A percentile compares a stretch with the other conserved stretches of the same genome.
phyloP scores from a whole-genome alignment of 1,140 invertebrate species.

The Argopecten irradians region DNA sequence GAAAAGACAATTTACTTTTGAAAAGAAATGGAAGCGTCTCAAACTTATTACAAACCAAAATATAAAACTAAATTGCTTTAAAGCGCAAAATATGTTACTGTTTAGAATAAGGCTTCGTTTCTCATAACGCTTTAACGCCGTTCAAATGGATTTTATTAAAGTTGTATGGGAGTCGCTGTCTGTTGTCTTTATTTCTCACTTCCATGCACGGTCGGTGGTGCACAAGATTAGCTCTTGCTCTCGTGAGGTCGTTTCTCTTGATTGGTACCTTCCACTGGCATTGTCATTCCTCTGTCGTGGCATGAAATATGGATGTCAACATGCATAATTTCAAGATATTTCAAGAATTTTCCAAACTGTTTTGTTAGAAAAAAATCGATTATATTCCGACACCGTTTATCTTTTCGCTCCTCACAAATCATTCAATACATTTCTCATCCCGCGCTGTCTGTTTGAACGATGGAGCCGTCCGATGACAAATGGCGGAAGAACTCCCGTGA shows the following conservation, averaged over 20 bases:
- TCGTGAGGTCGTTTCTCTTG: background rate
- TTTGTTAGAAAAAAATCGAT: constrained; percentile 16
- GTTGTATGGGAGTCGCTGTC: background rate
- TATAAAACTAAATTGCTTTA: background rate
- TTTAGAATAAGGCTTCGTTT: background rate
- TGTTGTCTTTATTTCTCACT: background rate
- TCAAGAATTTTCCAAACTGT: constrained; percentile 9
- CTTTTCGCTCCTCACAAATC: constrained; percentile 20
- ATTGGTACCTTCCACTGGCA: background rate
- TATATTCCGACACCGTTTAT: background rate
- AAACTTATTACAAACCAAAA: background rate
- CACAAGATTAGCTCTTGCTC: background rate
- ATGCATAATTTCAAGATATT: constrained; percentile 23
- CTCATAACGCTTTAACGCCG: background rate
- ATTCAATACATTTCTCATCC: constrained; percentile 22
- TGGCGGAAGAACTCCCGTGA: background rate
- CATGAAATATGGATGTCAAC: constrained; percentile 21
- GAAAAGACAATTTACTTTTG: background rate
- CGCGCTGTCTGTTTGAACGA: background rate
- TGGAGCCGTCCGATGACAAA: background rate
- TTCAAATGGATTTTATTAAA: constrained; percentile 19
- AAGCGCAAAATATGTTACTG: background rate
- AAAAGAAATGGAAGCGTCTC: background rate
- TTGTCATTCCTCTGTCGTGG: background rate
- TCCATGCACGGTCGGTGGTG: background rate